A percentile compares a stretch with the other conserved stretches of the same genome.
phyloP scores from a whole-genome alignment of 2,113 vertebrate genomes.

The Caranx ignobilis region DNA sequence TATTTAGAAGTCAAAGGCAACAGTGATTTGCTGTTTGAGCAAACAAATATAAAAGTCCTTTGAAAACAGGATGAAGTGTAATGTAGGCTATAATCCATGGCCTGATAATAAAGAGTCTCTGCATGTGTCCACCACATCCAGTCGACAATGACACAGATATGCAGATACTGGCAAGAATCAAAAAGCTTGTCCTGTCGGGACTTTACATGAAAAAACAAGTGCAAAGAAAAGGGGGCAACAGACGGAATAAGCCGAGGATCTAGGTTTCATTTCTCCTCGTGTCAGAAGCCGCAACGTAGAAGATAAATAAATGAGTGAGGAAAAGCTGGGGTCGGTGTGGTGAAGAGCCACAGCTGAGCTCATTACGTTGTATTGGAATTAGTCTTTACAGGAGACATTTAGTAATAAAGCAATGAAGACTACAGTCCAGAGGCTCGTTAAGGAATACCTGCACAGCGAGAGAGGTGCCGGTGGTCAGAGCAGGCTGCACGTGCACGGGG shows the following conservation, averaged over 20 bases:
- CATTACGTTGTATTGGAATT: slow-evolving; percentile 32
- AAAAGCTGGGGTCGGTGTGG: background rate
- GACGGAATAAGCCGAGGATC: background rate
- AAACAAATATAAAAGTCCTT: slow-evolving; percentile 9
- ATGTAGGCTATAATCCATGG: background rate
- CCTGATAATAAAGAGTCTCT: background rate
- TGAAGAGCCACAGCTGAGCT: slow-evolving; percentile 27
- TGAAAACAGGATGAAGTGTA: background rate
- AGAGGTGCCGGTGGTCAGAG: slow-evolving; percentile 34
- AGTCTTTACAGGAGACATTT: slow-evolving; percentile 36
- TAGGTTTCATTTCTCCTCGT: background rate
- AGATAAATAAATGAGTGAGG: background rate
- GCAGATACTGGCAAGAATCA: background rate
- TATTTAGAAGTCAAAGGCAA: slow-evolving; percentile 20
- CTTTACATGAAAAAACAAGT: background rate
- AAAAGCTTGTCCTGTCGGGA: background rate
- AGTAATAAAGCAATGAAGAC: slow-evolving; percentile 45
- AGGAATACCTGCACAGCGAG: slow-evolving; percentile 68
- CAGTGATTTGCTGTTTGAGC: slow-evolving; percentile 11
- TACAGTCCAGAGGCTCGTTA: slow-evolving; percentile 52
- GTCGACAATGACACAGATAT: background rate
- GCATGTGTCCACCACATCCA: background rate
- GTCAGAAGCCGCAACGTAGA: slow-evolving; percentile 18
- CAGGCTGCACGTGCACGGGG: background rate
- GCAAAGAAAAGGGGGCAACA: background rate